These are phyloP conservation scores for Drosophila rhopaloa DNA, from an alignment of 1,140 invertebrate genomes.

Conservation along the genomic window DNA sequence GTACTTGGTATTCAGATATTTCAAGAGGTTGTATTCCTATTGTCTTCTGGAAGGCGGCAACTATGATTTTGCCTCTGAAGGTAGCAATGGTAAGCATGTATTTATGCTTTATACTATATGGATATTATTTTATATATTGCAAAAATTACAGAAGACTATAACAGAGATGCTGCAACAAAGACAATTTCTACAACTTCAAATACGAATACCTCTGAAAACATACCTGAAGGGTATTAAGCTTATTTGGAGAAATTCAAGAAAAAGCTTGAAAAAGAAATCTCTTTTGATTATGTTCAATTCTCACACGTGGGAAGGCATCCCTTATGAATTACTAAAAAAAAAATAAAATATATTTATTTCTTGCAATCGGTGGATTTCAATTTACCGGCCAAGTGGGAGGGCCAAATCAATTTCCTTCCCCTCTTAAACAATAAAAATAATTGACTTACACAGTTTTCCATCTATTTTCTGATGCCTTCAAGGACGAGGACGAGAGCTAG, in stretches of 20 bases:
- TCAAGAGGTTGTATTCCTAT: constrained; percentile 1
- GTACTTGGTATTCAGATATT: constrained; percentile 47
- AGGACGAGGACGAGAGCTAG: constrained; percentile 35
- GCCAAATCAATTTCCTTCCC: constrained; percentile 44
- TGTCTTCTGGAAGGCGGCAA: neutral
- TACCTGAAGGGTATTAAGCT: neutral
- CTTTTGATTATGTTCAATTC: neutral
- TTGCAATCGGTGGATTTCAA: constrained; percentile 27
- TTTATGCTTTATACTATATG: neutral
- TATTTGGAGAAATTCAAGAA: neutral
- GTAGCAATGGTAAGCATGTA: neutral
- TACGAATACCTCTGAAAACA: neutral
- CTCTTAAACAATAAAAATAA: constrained; percentile 71
- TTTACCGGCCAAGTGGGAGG: constrained; percentile 29
- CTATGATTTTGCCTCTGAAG: neutral
- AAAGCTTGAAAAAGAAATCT: too few species aligned
- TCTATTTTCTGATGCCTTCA: constrained; percentile 25
- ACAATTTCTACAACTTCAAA: neutral
- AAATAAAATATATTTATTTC: neutral
- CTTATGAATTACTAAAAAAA: constrained; percentile 3
- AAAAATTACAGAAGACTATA: neutral
- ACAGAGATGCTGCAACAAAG: neutral
- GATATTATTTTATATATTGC: neutral
- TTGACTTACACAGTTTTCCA: constrained; percentile 67
- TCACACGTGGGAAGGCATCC: neutral